Percentiles rank a stretch among this genome's conserved stretches.
Evolutionary conservation across 2,113 vertebrate species (phyloP).

Genomic region (Antechinus flavipes): DNA sequence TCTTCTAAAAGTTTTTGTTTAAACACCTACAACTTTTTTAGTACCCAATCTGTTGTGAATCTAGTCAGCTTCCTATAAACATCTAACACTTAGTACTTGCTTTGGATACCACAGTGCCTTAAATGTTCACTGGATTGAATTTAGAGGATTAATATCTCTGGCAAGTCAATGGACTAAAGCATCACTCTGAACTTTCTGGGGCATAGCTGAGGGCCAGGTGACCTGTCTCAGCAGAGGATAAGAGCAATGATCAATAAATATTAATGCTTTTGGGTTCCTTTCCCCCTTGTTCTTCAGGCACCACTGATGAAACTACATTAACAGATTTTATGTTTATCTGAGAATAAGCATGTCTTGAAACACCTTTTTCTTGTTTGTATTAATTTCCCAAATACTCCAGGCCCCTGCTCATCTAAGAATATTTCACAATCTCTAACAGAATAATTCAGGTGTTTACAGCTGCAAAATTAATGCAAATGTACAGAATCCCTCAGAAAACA

Average conservation of each 20-base stretch:
- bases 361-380: neutral
- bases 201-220: neutral
- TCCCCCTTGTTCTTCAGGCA: neutral
- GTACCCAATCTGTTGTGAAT: neutral
- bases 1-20: neutral
- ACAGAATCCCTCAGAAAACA: neutral
- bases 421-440: slow-evolving; percentile 1
- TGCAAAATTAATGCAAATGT: neutral
- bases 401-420: neutral
- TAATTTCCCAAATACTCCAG: neutral
- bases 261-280: neutral
- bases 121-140: neutral
- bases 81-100: neutral
- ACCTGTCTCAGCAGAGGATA: neutral
- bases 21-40: neutral
- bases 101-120: neutral
- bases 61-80: neutral
- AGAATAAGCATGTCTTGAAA: neutral
- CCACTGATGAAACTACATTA: neutral
- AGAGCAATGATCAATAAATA: neutral
- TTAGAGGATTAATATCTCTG: neutral
- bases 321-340: neutral
- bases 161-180: neutral
- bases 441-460: slow-evolving; percentile 16
- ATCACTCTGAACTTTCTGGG: neutral